Conservation (phyloP, 2,888 invertebrate genomes). For the Nephrocerus scutellatus region DNA sequence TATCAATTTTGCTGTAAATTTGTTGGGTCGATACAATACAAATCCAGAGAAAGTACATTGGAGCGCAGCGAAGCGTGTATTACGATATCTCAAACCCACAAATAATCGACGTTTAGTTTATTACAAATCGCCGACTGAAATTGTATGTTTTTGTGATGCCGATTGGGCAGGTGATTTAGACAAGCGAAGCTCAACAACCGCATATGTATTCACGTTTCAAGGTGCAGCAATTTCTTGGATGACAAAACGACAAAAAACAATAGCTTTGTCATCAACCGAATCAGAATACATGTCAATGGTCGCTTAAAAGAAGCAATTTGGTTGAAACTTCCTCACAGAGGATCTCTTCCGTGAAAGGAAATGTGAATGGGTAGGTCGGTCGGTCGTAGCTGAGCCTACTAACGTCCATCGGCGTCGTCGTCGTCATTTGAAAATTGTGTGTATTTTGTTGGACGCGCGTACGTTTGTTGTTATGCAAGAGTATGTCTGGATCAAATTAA, state of each 20-base stretch:
- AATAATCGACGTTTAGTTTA: slow-evolving; percentile 2
- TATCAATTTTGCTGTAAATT: slow-evolving; percentile 15
- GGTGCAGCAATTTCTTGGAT: slow-evolving; percentile 8
- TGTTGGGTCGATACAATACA: slow-evolving; percentile 11
- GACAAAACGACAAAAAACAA: slow-evolving; percentile 8
- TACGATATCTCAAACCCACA: slow-evolving; percentile 18
- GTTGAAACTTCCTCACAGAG: slow-evolving; percentile 7
- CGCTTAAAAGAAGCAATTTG: slow-evolving; percentile 7
- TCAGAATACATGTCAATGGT: slow-evolving; percentile 10
- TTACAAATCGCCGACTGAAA: neutral
- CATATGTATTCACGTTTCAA: slow-evolving; percentile 9
- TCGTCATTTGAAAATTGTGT: too few relatives aligned
- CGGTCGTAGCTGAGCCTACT: too few relatives aligned
- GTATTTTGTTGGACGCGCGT: too few relatives aligned
- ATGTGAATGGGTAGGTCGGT: too few relatives aligned
- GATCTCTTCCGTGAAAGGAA: too few relatives aligned
- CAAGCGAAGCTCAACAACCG: slow-evolving; percentile 6
- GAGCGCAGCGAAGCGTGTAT: slow-evolving; percentile 17
- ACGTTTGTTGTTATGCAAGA: too few relatives aligned
- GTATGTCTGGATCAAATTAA: too few relatives aligned
- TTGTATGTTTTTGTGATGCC: slow-evolving; percentile 9
- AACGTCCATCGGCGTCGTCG: too few relatives aligned
- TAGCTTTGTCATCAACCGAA: slow-evolving; percentile 12
- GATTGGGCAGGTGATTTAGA: slow-evolving; percentile 11
- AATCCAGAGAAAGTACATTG: slow-evolving; percentile 22